A percentile compares a stretch with the other conserved stretches of the same genome.
These are phyloP conservation scores for Plemyria rubiginata DNA, from an alignment of 2,888 invertebrate species.

Conservation along the genomic window DNA sequence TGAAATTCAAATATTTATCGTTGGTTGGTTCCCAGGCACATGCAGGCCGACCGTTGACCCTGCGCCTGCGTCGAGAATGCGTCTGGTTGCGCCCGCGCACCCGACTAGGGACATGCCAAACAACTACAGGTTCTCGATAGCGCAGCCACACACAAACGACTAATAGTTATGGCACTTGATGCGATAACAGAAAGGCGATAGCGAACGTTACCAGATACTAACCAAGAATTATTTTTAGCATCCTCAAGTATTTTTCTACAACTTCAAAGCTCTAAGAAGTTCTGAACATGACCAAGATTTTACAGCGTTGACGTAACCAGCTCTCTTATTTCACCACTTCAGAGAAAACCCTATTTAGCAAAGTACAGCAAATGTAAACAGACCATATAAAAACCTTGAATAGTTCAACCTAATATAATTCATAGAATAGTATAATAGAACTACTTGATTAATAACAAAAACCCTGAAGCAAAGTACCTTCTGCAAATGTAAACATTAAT, in stretches of 20 bases:
- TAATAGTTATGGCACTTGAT: conserved; percentile 40
- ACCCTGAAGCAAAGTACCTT: no score
- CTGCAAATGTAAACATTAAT: no score
- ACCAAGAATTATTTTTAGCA: conserved; percentile 11
- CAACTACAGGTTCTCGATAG: conserved; percentile 51
- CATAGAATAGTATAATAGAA: not conserved
- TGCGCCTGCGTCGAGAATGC: conserved; percentile 66
- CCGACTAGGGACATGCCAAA: conserved; percentile 58
- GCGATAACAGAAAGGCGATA: conserved; percentile 32
- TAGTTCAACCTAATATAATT: conserved; percentile 33
- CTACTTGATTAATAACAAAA: no score
- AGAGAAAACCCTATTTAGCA: conserved; percentile 48
- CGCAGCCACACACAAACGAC: conserved; percentile 39
- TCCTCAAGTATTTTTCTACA: conserved; percentile 14
- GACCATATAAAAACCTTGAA: conserved; percentile 44
- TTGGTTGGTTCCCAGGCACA: conserved; percentile 80
- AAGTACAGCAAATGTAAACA: conserved; percentile 47
- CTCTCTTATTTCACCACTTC: conserved; percentile 47
- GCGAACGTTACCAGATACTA: conserved; percentile 21
- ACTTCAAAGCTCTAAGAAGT: not conserved
- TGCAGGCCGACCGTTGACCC: conserved; percentile 81
- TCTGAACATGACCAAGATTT: conserved; percentile 33
- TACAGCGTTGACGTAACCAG: conserved; percentile 44
- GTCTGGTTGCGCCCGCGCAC: conserved; percentile 64
- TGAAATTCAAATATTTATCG: conserved; percentile 84